Evolutionary conservation across 2,888 invertebrate genomes (phyloP).

Genomic region (Clepsis dumicolana): DNA sequence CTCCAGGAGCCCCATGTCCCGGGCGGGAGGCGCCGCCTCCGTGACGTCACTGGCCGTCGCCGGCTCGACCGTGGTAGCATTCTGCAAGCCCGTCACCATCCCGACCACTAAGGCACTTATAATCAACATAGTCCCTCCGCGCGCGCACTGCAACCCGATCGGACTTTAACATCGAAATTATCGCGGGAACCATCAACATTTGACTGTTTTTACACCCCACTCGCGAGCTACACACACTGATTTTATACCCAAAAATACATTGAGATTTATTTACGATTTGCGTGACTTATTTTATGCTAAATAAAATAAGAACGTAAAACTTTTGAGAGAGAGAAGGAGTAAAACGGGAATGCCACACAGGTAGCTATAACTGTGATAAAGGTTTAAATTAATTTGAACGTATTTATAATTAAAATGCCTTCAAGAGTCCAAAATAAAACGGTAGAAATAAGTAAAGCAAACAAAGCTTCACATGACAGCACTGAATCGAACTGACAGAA

Average conservation of each 20-base stretch:
- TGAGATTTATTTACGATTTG: constrained; percentile 41
- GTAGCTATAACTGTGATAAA: constrained; percentile 25
- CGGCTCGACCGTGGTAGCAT: constrained; percentile 75
- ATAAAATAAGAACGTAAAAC: constrained; percentile 38
- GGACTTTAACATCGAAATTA: constrained; percentile 69
- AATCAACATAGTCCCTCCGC: constrained; percentile 83
- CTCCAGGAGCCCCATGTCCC: constrained; percentile 77
- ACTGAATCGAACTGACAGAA: constrained; percentile 51
- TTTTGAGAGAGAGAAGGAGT: constrained; percentile 30
- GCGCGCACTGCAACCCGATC: constrained; percentile 57
- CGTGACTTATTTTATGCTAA: constrained; percentile 40
- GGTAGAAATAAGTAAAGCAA: constrained; percentile 74
- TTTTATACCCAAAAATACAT: constrained; percentile 44
- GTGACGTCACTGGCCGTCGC: constrained; percentile 71
- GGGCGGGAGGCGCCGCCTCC: constrained; percentile 66
- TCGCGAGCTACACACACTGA: constrained; percentile 50
- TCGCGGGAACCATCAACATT: constrained; percentile 71
- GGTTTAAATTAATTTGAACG: constrained; percentile 47
- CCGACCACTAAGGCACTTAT: constrained; percentile 83
- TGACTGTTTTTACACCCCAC: constrained; percentile 63
- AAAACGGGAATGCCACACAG: constrained; percentile 34
- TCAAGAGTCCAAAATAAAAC: constrained; percentile 68
- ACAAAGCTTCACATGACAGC: constrained; percentile 72
- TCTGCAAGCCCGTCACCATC: constrained; percentile 78
- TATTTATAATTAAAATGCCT: constrained; percentile 55